Base-by-base conservation (phyloP, 2,888 invertebrate species). In the Pseudolycoriella hygida region DNA sequence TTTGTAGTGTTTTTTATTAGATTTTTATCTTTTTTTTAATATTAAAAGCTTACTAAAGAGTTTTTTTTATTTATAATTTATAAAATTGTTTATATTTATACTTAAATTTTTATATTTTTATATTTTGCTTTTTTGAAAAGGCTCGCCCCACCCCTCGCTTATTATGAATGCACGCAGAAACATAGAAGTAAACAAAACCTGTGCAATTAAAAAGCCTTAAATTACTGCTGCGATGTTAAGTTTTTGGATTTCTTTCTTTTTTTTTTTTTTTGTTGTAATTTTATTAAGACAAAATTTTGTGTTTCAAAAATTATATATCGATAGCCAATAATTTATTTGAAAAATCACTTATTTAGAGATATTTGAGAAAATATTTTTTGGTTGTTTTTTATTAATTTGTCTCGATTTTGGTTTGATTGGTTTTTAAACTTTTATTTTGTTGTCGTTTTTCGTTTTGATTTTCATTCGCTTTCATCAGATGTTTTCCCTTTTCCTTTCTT, bases 141-240 rank as follows among this genome's bases (percentile, higher is more conserved):
- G 50, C 63, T 64, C 65, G 64, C 64, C 65, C 54, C 65, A 60
- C 64, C 64, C 63, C 64, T 65, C 41, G 38, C 19, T 46, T 34
- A 56, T 49, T 55, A 55, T 60, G 60, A 63, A 61, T 64, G 64
- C 65, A 64, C 64, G 61, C 61, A 60, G 60, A 59, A 60, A 45
- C 32, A 46, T 20, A 39, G 42, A 42, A 39, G 38, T 42, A 42
- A 42, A 42, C 42, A 46, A 46, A 42, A 46, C 20, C 25, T 37
- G 50, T 50, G 50, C 50, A 47, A 48, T 48, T 51, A 51, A 51
- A 49, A 51, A 51, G 51, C 51, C 48, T 49, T 48, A 50, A 49
- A 46, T 48, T 50, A 46, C 47, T 50, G 48, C 48, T 47, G 46
- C 48, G 40, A 40, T 40, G 17, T 40, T 17, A 6, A 15, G 17